These are phyloP conservation scores for Gryllus longicercus DNA, from an alignment of 2,888 invertebrate genomes.

Conservation along the genomic window DNA sequence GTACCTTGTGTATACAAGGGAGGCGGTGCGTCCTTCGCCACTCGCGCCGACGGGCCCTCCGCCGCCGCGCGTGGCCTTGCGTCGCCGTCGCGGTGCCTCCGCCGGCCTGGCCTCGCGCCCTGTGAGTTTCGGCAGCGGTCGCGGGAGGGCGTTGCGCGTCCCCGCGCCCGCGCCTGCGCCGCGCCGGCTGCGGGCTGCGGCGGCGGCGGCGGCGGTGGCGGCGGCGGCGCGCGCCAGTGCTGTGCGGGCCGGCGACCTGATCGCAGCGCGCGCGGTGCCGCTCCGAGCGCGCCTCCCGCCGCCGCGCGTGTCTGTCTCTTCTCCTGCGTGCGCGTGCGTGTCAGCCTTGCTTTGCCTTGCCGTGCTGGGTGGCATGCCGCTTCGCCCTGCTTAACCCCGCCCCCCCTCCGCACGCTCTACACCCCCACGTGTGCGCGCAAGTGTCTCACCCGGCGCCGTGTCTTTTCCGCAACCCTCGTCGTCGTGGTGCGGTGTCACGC, in stretches of 20 bases:
- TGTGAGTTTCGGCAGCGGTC: no score
- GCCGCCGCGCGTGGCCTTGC: not conserved
- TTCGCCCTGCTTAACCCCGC: no score
- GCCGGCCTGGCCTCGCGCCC: not conserved
- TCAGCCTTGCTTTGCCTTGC: no score
- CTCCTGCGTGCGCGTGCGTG: no score
- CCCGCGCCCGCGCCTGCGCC: not conserved
- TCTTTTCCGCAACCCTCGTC: no score
- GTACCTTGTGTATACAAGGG: no score
- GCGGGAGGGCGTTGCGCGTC: not conserved
- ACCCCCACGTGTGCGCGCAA: no score
- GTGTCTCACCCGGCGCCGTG: no score
- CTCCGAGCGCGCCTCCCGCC: not conserved
- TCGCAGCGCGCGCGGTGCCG: not conserved
- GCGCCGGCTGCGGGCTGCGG: constrained; percentile 10
- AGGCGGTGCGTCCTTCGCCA: not conserved
- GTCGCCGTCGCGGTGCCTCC: not conserved
- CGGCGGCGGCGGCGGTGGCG: not conserved
- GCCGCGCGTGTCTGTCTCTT: no score
- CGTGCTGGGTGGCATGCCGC: no score
- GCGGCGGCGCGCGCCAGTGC: not conserved
- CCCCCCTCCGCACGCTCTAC: no score
- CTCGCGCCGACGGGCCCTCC: not conserved
- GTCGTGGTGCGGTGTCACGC: no score
- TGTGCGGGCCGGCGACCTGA: not conserved